phyloP scores from a whole-genome alignment of 92 coral and sea anemone genomes.

The Parazoanthus swiftii region DNA sequence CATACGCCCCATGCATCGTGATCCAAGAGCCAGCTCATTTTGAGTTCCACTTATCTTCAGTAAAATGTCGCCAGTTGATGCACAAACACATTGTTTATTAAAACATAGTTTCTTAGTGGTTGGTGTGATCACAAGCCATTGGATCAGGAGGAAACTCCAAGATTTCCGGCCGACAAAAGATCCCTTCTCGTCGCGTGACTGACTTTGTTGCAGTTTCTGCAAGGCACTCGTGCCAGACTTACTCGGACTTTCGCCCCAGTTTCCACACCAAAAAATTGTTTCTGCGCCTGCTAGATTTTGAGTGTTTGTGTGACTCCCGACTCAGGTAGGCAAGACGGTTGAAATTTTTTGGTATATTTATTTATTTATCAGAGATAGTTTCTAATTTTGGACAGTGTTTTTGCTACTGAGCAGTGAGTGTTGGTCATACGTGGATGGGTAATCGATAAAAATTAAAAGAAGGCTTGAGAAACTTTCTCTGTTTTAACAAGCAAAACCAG shows the following conservation, averaged over 20 bases:
- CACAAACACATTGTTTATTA: not conserved
- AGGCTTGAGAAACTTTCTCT: no score
- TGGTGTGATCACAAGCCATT: not conserved
- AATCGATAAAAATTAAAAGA: no score
- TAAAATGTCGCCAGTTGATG: not conserved
- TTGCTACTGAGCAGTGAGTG: no score
- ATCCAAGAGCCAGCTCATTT: not conserved
- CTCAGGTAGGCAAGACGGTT: not conserved
- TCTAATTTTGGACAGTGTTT: no score
- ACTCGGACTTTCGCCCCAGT: conserved; percentile 3
- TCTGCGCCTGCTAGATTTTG: not conserved
- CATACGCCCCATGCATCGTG: conserved; percentile 44
- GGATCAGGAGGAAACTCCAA: not conserved
- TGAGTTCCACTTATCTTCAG: not conserved
- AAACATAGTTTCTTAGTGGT: not conserved
- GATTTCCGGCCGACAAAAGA: not conserved
- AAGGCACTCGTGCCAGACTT: conserved; percentile 3
- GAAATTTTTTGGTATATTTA: no score
- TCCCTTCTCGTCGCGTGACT: conserved; percentile 13
- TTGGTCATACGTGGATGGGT: no score
- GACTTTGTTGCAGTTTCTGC: not conserved
- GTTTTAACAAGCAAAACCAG: no score
- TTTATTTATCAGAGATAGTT: no score
- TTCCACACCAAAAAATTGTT: not conserved
- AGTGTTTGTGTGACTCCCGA: not conserved